Conservation (phyloP, 2,888 invertebrate species). For the Mythimna albipuncta region DNA sequence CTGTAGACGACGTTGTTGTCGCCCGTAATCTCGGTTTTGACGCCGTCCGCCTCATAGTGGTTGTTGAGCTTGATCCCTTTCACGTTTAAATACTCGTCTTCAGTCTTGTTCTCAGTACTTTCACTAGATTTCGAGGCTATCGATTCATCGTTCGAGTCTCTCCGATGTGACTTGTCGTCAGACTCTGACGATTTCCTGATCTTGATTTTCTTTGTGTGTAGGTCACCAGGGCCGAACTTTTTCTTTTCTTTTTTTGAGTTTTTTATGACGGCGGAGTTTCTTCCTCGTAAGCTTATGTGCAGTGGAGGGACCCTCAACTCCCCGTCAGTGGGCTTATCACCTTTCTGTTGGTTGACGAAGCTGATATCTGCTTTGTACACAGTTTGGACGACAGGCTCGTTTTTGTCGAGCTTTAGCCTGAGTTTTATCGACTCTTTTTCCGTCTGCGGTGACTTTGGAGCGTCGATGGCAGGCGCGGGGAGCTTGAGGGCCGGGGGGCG, state of each 20-base stretch:
- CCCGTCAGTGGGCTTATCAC: slow-evolving; percentile 89
- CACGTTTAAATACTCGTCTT: slow-evolving; percentile 84
- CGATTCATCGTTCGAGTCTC: slow-evolving; percentile 79
- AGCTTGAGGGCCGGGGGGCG: slow-evolving; percentile 77
- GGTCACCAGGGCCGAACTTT: slow-evolving; percentile 87
- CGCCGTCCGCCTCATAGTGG: slow-evolving; percentile 82
- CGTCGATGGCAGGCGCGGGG: slow-evolving; percentile 70
- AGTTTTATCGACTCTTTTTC: slow-evolving; percentile 95
- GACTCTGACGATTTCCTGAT: slow-evolving; percentile 83
- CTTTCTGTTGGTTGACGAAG: slow-evolving; percentile 91
- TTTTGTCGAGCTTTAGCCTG: slow-evolving; percentile 95
- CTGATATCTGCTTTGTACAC: slow-evolving; percentile 96
- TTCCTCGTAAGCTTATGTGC: slow-evolving; percentile 96
- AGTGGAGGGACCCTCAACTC: slow-evolving; percentile 96
- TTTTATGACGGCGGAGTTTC: slow-evolving; percentile 96
- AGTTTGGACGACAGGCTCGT: slow-evolving; percentile 94
- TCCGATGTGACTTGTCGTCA: slow-evolving; percentile 81
- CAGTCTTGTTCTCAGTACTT: slow-evolving; percentile 83
- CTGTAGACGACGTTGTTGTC: slow-evolving; percentile 86
- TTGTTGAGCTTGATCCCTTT: slow-evolving; percentile 85
- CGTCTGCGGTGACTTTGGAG: slow-evolving; percentile 81
- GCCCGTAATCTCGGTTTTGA: slow-evolving; percentile 84
- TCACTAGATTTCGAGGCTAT: slow-evolving; percentile 80
- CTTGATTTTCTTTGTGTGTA: slow-evolving; percentile 90
- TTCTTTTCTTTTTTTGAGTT: slow-evolving; percentile 93